Conservation (phyloP, 2,113 vertebrate genomes). For the Istiophorus platypterus region DNA sequence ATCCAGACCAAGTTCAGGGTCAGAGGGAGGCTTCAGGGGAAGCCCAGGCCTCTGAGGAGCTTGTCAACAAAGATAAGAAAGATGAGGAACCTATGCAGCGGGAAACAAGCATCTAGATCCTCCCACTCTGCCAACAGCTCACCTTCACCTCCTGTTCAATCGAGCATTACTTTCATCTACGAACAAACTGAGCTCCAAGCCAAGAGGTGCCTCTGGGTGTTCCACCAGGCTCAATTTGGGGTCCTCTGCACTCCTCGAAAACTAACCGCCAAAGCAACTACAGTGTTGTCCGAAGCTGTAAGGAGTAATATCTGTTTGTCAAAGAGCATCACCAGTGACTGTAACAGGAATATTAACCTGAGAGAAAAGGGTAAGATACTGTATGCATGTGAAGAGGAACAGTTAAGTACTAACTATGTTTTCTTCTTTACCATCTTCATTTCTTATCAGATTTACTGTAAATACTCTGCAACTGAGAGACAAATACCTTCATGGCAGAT, state of each 20-base stretch:
- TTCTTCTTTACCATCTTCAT: conserved; percentile 36
- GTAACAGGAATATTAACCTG: conserved; percentile 28
- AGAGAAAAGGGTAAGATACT: conserved; percentile 41
- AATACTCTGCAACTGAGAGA: not conserved
- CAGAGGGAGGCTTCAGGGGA: conserved; percentile 69
- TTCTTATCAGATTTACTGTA: conserved; percentile 44
- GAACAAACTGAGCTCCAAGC: conserved; percentile 50
- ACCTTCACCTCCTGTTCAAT: not conserved
- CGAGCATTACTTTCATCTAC: conserved; percentile 11
- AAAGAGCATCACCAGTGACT: conserved; percentile 30
- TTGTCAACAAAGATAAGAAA: conserved; percentile 65
- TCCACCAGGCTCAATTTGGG: conserved; percentile 19
- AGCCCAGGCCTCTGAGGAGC: conserved; percentile 56
- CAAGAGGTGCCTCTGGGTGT: conserved; percentile 46
- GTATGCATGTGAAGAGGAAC: conserved; percentile 50
- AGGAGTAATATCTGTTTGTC: conserved; percentile 20
- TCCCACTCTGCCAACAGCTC: conserved; percentile 20
- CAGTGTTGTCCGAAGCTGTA: conserved; percentile 14
- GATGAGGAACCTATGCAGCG: conserved; percentile 84
- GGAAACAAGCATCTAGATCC: conserved; percentile 94
- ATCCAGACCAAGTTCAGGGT: conserved; percentile 79
- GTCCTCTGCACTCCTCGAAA: conserved; percentile 47
- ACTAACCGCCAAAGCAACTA: conserved; percentile 75
- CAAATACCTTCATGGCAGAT: not conserved
- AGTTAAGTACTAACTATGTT: conserved; percentile 26